A percentile compares a stretch with the other conserved stretches of the same genome.
Evolutionary conservation across 2,113 vertebrate species (phyloP).

Genomic region (Dissostichus mawsoni): DNA sequence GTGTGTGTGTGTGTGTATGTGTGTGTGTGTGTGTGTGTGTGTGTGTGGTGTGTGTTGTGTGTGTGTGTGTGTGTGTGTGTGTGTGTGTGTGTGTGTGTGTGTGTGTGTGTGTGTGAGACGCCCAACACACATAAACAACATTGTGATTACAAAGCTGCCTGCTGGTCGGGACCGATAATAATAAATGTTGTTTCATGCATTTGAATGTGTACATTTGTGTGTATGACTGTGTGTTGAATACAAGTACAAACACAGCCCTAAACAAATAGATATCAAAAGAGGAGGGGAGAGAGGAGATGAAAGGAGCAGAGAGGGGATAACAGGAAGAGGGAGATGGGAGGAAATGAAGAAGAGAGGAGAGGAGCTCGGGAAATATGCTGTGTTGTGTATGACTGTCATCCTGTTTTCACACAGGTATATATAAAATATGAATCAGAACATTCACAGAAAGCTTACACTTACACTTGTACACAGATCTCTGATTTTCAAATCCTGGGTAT

Average conservation of each 20-base stretch:
- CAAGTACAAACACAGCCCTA: slow-evolving; percentile 54
- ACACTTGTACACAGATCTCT: slow-evolving; percentile 1
- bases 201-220: slow-evolving; percentile 18
- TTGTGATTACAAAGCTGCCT: slow-evolving; percentile 55
- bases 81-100: slow-evolving; percentile 22
- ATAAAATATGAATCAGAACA: slow-evolving; percentile 57
- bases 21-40: slow-evolving; percentile 12
- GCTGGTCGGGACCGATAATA: slow-evolving; percentile 50
- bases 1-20: slow-evolving; percentile 37
- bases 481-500: slow-evolving; percentile 2
- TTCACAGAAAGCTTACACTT: slow-evolving; percentile 10
- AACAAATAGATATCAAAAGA: slow-evolving; percentile 62
- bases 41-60: neutral
- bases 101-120: slow-evolving; percentile 12
- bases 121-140: slow-evolving; percentile 44
- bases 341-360: slow-evolving; percentile 17
- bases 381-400: slow-evolving; percentile 33
- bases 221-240: slow-evolving; percentile 4
- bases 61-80: slow-evolving; percentile 10
- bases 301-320: slow-evolving; percentile 23
- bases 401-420: slow-evolving; percentile 18
- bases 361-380: slow-evolving; percentile 3
- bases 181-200: slow-evolving; percentile 39
- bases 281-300: slow-evolving; percentile 45
- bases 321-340: slow-evolving; percentile 32